Percentiles rank a stretch among this genome's conserved stretches.
These are phyloP conservation scores for Sylvia atricapilla DNA, from an alignment of 2,113 vertebrate genomes.

Conservation along the genomic window DNA sequence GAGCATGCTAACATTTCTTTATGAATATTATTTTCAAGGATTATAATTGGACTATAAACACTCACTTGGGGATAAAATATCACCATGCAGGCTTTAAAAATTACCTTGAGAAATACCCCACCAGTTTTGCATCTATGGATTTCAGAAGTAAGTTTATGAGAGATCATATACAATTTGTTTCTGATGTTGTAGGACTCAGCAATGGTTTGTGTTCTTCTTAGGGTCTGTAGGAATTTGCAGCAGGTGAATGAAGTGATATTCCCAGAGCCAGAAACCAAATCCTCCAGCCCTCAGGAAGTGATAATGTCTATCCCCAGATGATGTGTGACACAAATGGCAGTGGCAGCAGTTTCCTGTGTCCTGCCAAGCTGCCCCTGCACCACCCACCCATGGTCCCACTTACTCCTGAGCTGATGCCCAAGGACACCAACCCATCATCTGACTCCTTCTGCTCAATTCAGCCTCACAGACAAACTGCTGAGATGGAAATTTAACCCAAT, in stretches of 20 bases:
- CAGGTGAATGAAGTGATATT: not conserved
- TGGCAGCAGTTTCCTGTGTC: not conserved
- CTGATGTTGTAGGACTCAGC: not conserved
- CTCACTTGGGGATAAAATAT: not conserved
- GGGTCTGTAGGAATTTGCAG: not conserved
- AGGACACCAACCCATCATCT: not conserved
- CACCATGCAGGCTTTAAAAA: not conserved
- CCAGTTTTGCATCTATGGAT: not conserved
- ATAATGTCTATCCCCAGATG: not conserved
- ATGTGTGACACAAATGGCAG: not conserved
- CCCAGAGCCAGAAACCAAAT: not conserved
- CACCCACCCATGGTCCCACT: not conserved
- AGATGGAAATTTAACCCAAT: not conserved
- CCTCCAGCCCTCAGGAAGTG: not conserved
- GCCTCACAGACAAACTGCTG: not conserved
- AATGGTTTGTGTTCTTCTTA: not conserved
- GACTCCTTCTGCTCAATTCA: not conserved
- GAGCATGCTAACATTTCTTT: not conserved
- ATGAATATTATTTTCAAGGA: not conserved
- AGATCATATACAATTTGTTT: not conserved
- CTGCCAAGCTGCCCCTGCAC: not conserved
- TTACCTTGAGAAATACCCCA: not conserved
- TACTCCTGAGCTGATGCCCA: not conserved
- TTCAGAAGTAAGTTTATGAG: not conserved
- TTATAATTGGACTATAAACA: slow-evolving; percentile 13